phyloP scores from a whole-genome alignment of 1,140 invertebrate species.

The Drosophila nasuta region DNA sequence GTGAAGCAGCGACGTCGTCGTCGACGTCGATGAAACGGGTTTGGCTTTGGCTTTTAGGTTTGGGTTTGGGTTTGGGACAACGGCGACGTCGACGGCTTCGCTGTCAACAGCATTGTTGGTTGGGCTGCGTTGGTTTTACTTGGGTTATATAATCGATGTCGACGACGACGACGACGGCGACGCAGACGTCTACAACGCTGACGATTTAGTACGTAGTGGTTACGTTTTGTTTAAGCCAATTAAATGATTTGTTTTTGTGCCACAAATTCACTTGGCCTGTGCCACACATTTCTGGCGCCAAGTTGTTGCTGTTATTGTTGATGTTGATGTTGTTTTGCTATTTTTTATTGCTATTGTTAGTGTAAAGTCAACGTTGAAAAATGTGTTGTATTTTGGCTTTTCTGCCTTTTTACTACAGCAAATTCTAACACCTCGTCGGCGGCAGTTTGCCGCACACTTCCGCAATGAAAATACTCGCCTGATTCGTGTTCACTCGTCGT shows the following conservation, averaged over 20 bases:
- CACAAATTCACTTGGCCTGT: constrained; percentile 73
- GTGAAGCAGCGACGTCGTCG: constrained; percentile 49
- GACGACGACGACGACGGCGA: constrained; percentile 31
- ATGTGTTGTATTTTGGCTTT: constrained; percentile 45
- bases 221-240: constrained; percentile 80
- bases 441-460: constrained; percentile 72
- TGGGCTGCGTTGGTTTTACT: constrained; percentile 55
- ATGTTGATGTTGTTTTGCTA: constrained; percentile 9
- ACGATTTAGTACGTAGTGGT: constrained; percentile 62
- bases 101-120: constrained; percentile 73
- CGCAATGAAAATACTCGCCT: constrained; percentile 55
- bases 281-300: constrained; percentile 51
- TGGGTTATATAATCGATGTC: constrained; percentile 19
- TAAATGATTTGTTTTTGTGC: constrained; percentile 82
- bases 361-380: constrained; percentile 42
- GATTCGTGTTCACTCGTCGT: constrained; percentile 17
- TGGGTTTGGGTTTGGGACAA: constrained; percentile 44
- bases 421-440: constrained; percentile 77
- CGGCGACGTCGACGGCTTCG: constrained; percentile 14
- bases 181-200: constrained; percentile 31
- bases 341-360: background rate
- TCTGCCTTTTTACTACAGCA: constrained; percentile 41
- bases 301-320: constrained; percentile 7
- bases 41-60: constrained; percentile 25
- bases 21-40: constrained; percentile 29